A percentile compares a stretch with the other conserved stretches of the same genome.
Evolutionary conservation across 2,113 vertebrate genomes (phyloP).

Genomic region (Dipodomys spectabilis): DNA sequence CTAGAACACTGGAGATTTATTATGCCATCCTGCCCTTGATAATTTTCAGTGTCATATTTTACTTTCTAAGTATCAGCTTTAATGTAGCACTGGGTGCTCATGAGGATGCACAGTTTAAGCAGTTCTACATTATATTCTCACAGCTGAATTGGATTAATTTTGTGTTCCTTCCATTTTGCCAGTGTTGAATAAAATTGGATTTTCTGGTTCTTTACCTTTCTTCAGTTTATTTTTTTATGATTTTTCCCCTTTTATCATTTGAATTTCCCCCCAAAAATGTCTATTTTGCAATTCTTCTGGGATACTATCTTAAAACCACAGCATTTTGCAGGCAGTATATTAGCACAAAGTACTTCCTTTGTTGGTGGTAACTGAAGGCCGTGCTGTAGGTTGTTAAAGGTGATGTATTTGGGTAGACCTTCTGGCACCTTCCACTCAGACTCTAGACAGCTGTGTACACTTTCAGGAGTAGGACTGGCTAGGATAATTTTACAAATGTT

Average conservation of each 20-base stretch:
- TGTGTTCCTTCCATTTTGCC: background rate
- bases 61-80: constrained; percentile 37
- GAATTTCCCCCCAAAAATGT: background rate
- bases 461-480: constrained; percentile 36
- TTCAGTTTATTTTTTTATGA: background rate
- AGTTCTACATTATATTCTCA: background rate
- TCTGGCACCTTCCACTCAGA: constrained; percentile 60
- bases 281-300: background rate
- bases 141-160: background rate
- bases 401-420: constrained; percentile 63
- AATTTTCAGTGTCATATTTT: constrained; percentile 23
- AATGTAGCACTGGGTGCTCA: background rate
- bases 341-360: constrained; percentile 8
- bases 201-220: background rate
- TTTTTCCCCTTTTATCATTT: constrained; percentile 15
- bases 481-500: constrained; percentile 66
- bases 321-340: background rate
- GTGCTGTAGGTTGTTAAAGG: background rate
- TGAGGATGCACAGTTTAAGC: constrained; percentile 15
- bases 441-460: constrained; percentile 60
- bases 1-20: background rate
- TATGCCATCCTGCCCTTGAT: background rate
- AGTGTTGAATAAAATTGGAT: background rate
- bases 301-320: background rate
- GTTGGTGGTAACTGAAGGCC: constrained; percentile 33